Percentiles rank a stretch among this genome's conserved stretches.
These are phyloP conservation scores for Petrolisthes manimaculis DNA, from an alignment of 2,888 invertebrate species.

Conservation along the genomic window DNA sequence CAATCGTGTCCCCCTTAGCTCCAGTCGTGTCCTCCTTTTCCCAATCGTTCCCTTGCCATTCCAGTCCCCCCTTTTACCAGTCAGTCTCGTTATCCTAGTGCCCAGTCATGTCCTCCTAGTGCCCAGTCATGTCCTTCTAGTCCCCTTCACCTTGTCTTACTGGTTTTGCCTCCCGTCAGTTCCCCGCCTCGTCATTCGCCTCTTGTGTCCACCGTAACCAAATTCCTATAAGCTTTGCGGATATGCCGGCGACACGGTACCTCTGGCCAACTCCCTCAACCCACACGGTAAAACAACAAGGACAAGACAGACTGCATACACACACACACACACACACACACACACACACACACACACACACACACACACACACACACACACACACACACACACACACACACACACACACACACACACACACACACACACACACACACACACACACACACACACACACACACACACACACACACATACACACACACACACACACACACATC, in stretches of 20 bases:
- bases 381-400: too few species aligned
- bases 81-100: too few species aligned
- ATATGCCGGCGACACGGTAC: not conserved
- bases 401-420: too few species aligned
- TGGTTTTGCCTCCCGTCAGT: not conserved
- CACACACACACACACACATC: too few species aligned
- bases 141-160: not conserved
- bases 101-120: too few species aligned
- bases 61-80: too few species aligned
- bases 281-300: not conserved
- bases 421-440: too few species aligned
- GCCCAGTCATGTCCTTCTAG: not conserved
- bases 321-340: constrained; percentile 4
- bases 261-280: not conserved
- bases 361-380: constrained; percentile 13
- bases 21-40: too few species aligned
- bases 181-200: not conserved
- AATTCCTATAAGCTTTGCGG: not conserved
- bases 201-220: not conserved
- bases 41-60: too few species aligned
- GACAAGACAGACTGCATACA: not conserved
- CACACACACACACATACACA: too few species aligned
- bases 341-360: constrained; percentile 1
- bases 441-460: too few species aligned
- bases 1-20: too few species aligned